Percentiles rank a stretch among this genome's conserved stretches.
phyloP scores from a whole-genome alignment of 2,888 invertebrate genomes.

The Phengaris alcon region DNA sequence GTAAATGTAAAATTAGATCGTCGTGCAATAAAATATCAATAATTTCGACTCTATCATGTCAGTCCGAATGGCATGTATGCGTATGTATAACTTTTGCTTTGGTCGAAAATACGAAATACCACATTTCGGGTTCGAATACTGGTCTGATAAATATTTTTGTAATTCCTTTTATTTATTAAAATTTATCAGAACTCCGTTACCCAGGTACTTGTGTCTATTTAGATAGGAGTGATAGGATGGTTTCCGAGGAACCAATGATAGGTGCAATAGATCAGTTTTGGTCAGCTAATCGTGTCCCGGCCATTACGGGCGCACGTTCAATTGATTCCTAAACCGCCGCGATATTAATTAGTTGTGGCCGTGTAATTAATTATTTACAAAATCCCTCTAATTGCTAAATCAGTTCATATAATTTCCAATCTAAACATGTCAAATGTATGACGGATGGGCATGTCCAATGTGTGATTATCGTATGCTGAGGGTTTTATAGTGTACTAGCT shows the following conservation, averaged over 20 bases:
- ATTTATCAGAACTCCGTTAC: too few relatives aligned
- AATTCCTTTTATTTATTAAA: too few relatives aligned
- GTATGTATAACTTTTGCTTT: too few relatives aligned
- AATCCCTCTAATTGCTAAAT: conserved; percentile 12
- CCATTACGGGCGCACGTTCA: conserved; percentile 6
- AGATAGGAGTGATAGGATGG: too few relatives aligned
- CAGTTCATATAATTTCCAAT: conserved; percentile 4
- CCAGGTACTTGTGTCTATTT: too few relatives aligned
- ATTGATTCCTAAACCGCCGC: conserved; percentile 8
- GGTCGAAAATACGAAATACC: too few relatives aligned
- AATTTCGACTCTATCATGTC: too few relatives aligned
- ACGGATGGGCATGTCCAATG: not conserved
- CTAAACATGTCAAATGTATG: not conserved
- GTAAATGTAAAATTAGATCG: too few relatives aligned
- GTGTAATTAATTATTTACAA: conserved; percentile 13
- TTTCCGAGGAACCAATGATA: not conserved
- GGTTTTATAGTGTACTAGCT: not conserved
- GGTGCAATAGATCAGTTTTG: not conserved
- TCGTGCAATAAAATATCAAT: too few relatives aligned
- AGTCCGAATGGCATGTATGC: too few relatives aligned
- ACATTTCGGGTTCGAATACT: too few relatives aligned
- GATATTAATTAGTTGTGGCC: conserved; percentile 12
- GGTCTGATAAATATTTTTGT: too few relatives aligned
- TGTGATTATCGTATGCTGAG: not conserved
- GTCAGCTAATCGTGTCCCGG: not conserved